Percentiles rank a stretch among this genome's conserved stretches.
These are phyloP conservation scores for Haplochromis vanheusdeni DNA, from an alignment of 2,113 vertebrate species.

Conservation along the genomic window DNA sequence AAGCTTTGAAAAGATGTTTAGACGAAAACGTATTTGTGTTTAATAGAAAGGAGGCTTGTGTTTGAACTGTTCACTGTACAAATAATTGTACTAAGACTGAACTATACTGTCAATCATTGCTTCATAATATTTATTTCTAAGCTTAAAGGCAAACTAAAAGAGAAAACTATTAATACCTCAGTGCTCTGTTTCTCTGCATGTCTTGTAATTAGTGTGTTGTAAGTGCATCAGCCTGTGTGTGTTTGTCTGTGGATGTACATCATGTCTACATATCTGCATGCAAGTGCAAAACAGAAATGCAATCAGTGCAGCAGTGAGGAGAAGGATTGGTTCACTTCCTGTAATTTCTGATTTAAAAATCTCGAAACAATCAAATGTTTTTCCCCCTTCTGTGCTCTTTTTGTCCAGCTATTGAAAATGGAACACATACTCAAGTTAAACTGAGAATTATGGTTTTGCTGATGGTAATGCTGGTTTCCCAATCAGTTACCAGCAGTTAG, in stretches of 20 bases:
- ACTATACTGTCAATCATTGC: not conserved
- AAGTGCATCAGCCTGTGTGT: not conserved
- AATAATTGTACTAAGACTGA: not conserved
- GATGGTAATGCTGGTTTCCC: not conserved
- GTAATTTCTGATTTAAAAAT: not conserved
- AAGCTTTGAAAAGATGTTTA: not conserved
- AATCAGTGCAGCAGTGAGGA: not conserved
- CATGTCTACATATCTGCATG: not conserved
- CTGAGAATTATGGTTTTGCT: not conserved
- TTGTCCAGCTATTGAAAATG: not conserved
- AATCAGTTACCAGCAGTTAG: not conserved
- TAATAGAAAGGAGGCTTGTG: not conserved
- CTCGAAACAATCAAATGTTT: not conserved
- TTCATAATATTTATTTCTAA: not conserved
- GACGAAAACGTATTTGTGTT: not conserved
- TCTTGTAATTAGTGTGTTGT: not conserved
- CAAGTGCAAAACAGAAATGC: not conserved
- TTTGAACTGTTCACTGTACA: not conserved
- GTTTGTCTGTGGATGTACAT: not conserved
- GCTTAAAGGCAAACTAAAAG: not conserved
- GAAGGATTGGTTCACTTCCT: slow-evolving; percentile 4
- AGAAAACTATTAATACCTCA: not conserved
- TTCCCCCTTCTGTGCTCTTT: not conserved
- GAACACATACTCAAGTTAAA: not conserved
- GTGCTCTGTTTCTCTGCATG: not conserved